phyloP scores from a whole-genome alignment of 1,140 invertebrate genomes.

The Halyomorpha halys region DNA sequence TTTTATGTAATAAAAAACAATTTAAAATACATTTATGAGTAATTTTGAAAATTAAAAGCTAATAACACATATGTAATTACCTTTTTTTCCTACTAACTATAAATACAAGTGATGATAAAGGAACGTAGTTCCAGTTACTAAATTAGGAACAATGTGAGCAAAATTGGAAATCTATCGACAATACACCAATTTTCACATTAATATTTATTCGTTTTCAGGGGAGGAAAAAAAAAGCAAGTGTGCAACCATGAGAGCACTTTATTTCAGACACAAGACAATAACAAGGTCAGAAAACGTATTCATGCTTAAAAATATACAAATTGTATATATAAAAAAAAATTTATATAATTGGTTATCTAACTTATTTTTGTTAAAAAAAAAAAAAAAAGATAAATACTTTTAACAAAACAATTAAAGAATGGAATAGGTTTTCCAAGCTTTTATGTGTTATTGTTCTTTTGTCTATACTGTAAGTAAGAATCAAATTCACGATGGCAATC shows the following conservation, averaged over 20 bases:
- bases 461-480: neutral
- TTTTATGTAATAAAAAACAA: too few species aligned
- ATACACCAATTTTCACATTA: neutral
- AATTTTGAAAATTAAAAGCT: neutral
- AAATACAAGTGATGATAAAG: slow-evolving; percentile 19
- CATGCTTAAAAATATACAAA: neutral
- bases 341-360: neutral
- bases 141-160: slow-evolving; percentile 19
- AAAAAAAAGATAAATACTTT: neutral
- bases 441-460: neutral
- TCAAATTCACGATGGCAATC: neutral
- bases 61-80: neutral
- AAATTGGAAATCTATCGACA: neutral
- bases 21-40: neutral
- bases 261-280: slow-evolving; percentile 2
- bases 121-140: slow-evolving; percentile 12
- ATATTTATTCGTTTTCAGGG: neutral
- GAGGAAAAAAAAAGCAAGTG: neutral
- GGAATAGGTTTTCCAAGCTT: slow-evolving; percentile 6
- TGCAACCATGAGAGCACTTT: neutral
- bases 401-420: neutral
- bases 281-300: slow-evolving; percentile 10
- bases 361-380: neutral
- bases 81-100: neutral
- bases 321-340: neutral